phyloP scores from a whole-genome alignment of 2,888 invertebrate species.

The Silvanus unidentatus region DNA sequence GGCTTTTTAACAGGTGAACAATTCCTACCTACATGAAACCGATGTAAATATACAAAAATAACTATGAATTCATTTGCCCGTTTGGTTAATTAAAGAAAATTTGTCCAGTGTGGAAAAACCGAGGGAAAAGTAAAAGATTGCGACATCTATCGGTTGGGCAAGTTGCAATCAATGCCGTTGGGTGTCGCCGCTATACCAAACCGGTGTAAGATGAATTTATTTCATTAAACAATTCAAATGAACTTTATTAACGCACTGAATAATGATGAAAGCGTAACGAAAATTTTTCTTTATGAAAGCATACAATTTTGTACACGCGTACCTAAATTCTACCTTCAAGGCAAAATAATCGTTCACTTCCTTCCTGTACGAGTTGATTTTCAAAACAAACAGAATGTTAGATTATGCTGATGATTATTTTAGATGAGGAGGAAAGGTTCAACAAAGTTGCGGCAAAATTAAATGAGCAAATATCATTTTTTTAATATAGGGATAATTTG shows the following conservation, averaged over 20 bases:
- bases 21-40: conserved; percentile 13
- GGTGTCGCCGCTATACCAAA: conserved; percentile 39
- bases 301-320: too few species aligned
- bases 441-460: conserved; percentile 19
- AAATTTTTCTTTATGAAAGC: neutral
- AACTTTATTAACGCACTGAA: too few species aligned
- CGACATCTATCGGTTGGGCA: conserved; percentile 39
- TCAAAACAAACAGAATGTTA: conserved; percentile 30
- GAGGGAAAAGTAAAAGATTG: conserved; percentile 27
- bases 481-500: too few species aligned
- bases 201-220: too few species aligned
- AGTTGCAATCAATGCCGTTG: conserved; percentile 38
- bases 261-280: too few species aligned
- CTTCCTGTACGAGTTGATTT: conserved; percentile 1
- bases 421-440: conserved; percentile 26
- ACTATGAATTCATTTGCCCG: too few species aligned
- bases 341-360: neutral
- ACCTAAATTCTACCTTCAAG: neutral
- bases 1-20: conserved; percentile 20
- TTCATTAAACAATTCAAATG: too few species aligned
- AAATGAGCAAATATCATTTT: too few species aligned
- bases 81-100: too few species aligned
- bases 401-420: conserved; percentile 19
- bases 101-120: too few species aligned
- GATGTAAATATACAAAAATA: neutral